Base-by-base conservation (phyloP, 2,888 invertebrate genomes). In the Sphinx pinastri region DNA sequence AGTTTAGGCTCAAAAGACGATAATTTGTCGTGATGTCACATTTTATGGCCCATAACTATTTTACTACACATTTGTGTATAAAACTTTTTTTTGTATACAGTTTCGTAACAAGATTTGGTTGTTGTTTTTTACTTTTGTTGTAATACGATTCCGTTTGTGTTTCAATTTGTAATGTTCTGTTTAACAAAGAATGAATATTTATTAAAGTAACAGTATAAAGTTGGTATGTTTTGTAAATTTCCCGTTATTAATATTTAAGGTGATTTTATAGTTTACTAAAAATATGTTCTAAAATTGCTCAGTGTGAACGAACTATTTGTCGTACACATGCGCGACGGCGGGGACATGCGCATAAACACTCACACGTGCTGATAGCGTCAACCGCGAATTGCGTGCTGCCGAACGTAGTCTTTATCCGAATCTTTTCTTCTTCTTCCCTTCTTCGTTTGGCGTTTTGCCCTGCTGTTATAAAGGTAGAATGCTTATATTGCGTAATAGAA, bases 341-440 rank as follows among this genome's bases (percentile, higher is more conserved):
- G 75, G 75, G 76, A 76, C 68, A 75, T 13, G 75, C 77, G 74
- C 73, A 76, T 73, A 70, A 70, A 14, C 63, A 71, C 51, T 70
- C 73, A 75, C 78, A 76, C 73, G 76, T 77, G 76, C 70, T 73
- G 67, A 49, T 38, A 55, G 25, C 25, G 8, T 13, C 12, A 25
- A 19, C 10, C 25, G 16, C 57, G 57, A 57, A 4, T 25, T 2
- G n/a, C n/a, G n/a, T n/a, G 25, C 25, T 25, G 25, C 25, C 25
- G 25, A 25, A 25, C 25, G 25, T 25, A 25, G 25, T 25, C 25
- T 25, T 2, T 38, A 38, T 38, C 38, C 38, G 38, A 5, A 38
- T 8, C 38, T 7, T n/a, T n/a, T n/a, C n/a, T n/a, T n/a, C n/a
- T n/a, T n/a, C n/a, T n/a, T n/a, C n/a, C n/a, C n/a, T n/a, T n/a